phyloP scores from a whole-genome alignment of 2,797 vertebrate species.

The Pogoniulus pusillus region DNA sequence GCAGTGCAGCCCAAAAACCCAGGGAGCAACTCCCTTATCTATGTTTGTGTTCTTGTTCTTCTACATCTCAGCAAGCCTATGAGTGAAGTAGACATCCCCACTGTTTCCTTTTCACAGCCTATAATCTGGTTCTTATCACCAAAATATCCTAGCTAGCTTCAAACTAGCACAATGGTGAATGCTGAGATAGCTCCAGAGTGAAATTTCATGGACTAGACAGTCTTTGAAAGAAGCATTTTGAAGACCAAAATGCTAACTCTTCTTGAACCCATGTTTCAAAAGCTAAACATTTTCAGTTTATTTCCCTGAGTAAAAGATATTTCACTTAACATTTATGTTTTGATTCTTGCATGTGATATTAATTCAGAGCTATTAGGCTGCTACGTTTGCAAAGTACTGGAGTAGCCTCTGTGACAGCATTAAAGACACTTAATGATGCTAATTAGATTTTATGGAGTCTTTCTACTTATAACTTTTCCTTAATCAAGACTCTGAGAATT shows the following conservation, averaged over 20 bases:
- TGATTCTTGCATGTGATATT: neutral
- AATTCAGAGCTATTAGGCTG: neutral
- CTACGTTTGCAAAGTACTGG: neutral
- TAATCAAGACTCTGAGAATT: neutral
- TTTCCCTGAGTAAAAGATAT: neutral
- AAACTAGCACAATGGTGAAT: neutral
- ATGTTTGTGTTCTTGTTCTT: no score
- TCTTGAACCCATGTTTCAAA: neutral
- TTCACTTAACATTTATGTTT: conserved; percentile 2
- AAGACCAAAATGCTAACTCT: neutral
- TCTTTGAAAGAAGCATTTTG: neutral
- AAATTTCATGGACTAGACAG: neutral
- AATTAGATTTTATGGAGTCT: neutral
- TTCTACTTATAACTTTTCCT: neutral
- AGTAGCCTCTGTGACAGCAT: neutral
- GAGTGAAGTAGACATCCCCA: no score
- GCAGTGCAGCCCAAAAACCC: no score
- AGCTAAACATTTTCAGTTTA: neutral
- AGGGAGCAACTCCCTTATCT: no score
- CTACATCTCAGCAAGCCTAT: no score
- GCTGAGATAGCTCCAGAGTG: neutral
- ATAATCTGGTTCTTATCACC: no score
- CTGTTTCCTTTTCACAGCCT: no score
- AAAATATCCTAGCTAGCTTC: no score
- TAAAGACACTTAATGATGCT: neutral